Base-by-base conservation (phyloP, 2,888 invertebrate genomes). In the Lomographa bimaculata region DNA sequence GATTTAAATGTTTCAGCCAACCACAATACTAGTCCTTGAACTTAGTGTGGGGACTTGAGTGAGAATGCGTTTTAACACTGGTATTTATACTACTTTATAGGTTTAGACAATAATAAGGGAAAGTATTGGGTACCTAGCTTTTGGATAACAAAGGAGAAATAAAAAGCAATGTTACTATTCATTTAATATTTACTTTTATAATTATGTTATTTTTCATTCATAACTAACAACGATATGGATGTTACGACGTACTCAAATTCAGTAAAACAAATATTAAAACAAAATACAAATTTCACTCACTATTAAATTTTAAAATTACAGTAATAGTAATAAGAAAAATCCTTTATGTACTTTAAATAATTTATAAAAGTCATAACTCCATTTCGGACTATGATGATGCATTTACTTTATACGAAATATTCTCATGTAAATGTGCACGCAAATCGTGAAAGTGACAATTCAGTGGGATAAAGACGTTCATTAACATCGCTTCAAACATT, bases 171-270 rank as follows among this genome's bases (percentile, higher is more conserved):
- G 64, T 62, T 84, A 86, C 87, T 89, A 89, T 85, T 87, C 85
- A 87, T 86, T 87, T 87, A 87, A 89, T 89, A 85, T 87, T 87
- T 89, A 89, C 86, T 87, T 87, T 89, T 86, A 89, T 89, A 87
- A 89, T 86, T 84, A 86, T 86, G 89, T 89, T 89, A 89, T 87
- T 87, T 54, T 84, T 85, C 87, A 87, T 89, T 87, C 89, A 86
- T 89, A 87, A 89, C 89, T 89, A 89, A 89, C 87, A 89, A 89
- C 89, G 89, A 89, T 89, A 89, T 87, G 89, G 82, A 86, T 86
- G 89, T 89, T 89, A 89, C 80, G 81, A 87, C 85, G 82, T 84
- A 84, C 80, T 86, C 80, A 85, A 86, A 85, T 84, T 83, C 87
- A 81, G 82, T 86, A 86, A 87, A 87, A 87, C 85, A 85, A 84